Evolutionary conservation across 2,797 vertebrate species (phyloP), one percentile per base, ranked within the genome.

Genomic region (Thamnophis elegans): DNA sequence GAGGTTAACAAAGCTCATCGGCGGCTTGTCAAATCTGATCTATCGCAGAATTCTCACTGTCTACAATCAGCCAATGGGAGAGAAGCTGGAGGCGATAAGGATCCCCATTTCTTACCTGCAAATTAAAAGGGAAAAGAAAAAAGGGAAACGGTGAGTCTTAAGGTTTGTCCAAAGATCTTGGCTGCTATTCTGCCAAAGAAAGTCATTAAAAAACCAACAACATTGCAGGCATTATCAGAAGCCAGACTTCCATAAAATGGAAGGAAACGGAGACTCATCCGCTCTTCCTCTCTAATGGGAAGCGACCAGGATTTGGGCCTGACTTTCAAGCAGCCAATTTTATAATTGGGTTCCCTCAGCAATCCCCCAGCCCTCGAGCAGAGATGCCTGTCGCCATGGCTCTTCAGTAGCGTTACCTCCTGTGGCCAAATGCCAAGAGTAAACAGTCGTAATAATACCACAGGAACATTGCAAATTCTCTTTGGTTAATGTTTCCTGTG

Each of bases 141-240:
- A 32, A 6, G 14, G 0, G 0, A 11, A 59, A 2, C 0, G 8
- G 53, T 90, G 87, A 91, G 28, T 56, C n/a, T 25, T 20, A 1
- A 0, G 5, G 47, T 89, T 9, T 51, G 5, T 26, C 73, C 91
- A 56, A 0, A 0, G 65, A 20, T 0, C 1, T 1, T 0, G 0
- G 85, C 36, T 9, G 51, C 0, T 32, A 0, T n/a, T 2, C 54
- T 11, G 3, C 5, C 1, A 42, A 28, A 25, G 59, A n/a, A 5
- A 7, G 51, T 18, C 7, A 18, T 22, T 16, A 54, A 26, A 28
- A 51, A 47, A 47, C n/a, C n/a, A 36, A 65, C n/a, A 60, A 32
- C 13, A 36, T 14, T 4, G n/a, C 36, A 42, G 22, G 7, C 32
- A 1, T 60, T 42, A 22, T 56, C 55, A 22, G 22, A 62, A 28